Percentiles rank a stretch among this genome's conserved stretches.
phyloP scores from a whole-genome alignment of 2,888 invertebrate species.

The Nasonia oneida region DNA sequence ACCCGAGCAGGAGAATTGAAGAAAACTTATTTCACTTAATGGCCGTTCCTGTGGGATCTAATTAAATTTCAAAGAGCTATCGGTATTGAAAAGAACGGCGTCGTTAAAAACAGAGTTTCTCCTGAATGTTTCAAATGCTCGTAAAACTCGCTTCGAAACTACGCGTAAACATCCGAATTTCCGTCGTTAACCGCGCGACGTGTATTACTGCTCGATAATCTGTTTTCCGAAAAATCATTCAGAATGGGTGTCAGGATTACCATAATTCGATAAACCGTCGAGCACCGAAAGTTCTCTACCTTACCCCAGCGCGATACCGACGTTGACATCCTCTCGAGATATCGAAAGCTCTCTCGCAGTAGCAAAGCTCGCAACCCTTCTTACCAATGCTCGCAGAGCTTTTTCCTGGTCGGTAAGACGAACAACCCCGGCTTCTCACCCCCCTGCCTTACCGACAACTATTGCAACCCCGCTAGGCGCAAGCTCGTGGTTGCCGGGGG shows the following conservation, averaged over 20 bases:
- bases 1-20: background rate
- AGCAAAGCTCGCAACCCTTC: background rate
- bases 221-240: background rate
- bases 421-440: background rate
- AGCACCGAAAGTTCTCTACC: background rate
- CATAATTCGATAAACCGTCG: background rate
- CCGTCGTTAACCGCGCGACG: background rate
- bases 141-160: background rate
- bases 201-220: background rate
- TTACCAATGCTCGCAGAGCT: background rate
- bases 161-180: background rate
- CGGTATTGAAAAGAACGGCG: background rate
- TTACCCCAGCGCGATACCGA: background rate
- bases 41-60: background rate
- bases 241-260: background rate
- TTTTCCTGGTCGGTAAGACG: background rate
- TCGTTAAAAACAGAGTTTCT: background rate
- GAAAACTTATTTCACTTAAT: background rate
- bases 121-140: background rate
- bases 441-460: slow-evolving; percentile 34
- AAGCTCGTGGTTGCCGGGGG: background rate
- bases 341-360: background rate
- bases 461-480: background rate
- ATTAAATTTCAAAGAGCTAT: slow-evolving; percentile 8
- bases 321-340: background rate